Evolutionary conservation across 2,797 vertebrate species (phyloP).

Genomic region (Poecile montanus): DNA sequence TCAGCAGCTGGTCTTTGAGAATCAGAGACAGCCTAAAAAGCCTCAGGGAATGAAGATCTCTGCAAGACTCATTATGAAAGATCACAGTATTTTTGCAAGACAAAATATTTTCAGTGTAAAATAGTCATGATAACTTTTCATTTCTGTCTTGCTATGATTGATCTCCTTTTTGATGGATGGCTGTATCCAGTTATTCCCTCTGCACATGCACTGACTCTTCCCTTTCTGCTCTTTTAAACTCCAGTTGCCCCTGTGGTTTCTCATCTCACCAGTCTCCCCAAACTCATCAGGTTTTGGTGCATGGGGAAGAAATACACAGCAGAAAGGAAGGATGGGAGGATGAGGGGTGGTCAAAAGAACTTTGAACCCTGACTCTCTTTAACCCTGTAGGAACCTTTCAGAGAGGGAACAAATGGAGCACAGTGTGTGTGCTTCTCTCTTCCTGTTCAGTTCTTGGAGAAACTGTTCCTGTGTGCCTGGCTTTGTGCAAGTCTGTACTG

Average conservation of each 20-base stretch:
- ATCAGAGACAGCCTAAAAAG: neutral
- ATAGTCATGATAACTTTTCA: neutral
- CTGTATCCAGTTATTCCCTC: neutral
- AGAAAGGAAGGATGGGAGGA: neutral
- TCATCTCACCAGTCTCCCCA: neutral
- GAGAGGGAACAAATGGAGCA: neutral
- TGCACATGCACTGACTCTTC: neutral
- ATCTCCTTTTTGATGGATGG: neutral
- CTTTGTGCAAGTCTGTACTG: neutral
- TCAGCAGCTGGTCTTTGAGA: constrained; percentile 15
- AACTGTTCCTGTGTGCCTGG: neutral
- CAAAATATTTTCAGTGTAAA: neutral
- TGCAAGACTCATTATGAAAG: neutral
- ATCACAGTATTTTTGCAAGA: constrained; percentile 10
- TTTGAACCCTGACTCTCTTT: neutral
- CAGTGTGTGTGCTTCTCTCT: neutral
- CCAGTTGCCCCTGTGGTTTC: neutral
- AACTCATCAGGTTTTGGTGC: neutral
- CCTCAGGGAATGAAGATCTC: constrained; percentile 14
- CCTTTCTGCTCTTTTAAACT: neutral
- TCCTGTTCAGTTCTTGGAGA: neutral
- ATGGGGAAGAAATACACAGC: neutral
- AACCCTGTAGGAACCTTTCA: neutral
- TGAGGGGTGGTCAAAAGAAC: neutral
- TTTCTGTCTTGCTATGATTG: neutral